phyloP scores from a whole-genome alignment of 2,797 vertebrate species.

The Anguilla megastoma region DNA sequence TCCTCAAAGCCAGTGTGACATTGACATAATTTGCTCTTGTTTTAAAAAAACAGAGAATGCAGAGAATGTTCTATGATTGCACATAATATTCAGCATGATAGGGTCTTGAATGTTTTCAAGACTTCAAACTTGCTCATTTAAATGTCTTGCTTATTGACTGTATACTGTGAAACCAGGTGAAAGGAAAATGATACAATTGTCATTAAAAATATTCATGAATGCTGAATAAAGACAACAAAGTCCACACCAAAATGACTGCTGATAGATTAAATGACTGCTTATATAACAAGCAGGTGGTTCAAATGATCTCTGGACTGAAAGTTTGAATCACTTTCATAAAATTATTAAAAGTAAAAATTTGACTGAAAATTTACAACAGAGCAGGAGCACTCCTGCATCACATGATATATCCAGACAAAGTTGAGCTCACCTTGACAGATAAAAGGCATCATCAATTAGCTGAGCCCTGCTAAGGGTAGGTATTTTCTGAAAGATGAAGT shows the following conservation, averaged over 20 bases:
- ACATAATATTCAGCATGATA: neutral
- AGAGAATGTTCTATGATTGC: neutral
- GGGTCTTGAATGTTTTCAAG: neutral
- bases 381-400: neutral
- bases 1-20: slow-evolving; percentile 68
- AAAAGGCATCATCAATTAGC: slow-evolving; percentile 75
- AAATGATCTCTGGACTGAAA: neutral
- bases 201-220: neutral
- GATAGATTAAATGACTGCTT: neutral
- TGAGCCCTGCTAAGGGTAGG: slow-evolving; percentile 71
- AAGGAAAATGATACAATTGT: neutral
- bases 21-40: slow-evolving; percentile 64
- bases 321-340: neutral
- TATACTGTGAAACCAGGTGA: neutral
- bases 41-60: slow-evolving; percentile 20
- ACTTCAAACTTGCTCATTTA: neutral
- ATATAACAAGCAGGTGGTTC: neutral
- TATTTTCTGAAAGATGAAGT: slow-evolving; percentile 59
- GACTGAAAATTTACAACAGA: neutral
- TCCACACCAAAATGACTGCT: neutral
- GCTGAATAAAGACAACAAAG: neutral
- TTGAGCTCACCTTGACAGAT: slow-evolving; percentile 68
- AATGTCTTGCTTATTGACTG: neutral
- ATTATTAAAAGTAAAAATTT: neutral
- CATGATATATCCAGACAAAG: neutral